Percentiles rank a stretch among this genome's conserved stretches.
Evolutionary conservation across 2,888 invertebrate genomes (phyloP).

Genomic region (Diadromus collaris): DNA sequence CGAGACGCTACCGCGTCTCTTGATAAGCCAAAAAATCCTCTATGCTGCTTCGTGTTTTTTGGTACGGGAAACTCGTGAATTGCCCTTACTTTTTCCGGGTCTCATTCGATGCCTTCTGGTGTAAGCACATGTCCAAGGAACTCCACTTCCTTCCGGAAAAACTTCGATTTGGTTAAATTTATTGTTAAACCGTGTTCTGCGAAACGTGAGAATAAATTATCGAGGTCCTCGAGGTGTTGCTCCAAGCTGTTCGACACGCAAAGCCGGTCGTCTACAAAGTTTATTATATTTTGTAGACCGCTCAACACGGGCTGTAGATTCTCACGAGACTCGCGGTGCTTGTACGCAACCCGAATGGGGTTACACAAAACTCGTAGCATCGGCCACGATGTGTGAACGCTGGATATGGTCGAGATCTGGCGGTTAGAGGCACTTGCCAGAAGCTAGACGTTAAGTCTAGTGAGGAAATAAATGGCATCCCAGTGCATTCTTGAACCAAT

Average conservation of each 20-base stretch:
- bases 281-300: background rate
- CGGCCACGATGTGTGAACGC: too few species aligned
- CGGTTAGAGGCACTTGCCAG: too few species aligned
- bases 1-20: too few species aligned
- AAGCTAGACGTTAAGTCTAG: too few species aligned
- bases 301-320: background rate
- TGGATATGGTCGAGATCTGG: background rate
- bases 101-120: background rate
- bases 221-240: background rate
- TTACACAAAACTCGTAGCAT: background rate
- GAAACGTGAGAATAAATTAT: background rate
- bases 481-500: background rate
- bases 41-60: background rate
- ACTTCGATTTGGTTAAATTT: background rate
- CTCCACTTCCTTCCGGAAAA: background rate
- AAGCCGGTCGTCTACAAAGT: background rate
- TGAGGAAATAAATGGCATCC: too few species aligned
- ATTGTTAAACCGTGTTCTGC: constrained; percentile 3
- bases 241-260: background rate
- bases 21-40: background rate
- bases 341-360: too few species aligned
- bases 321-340: too few species aligned
- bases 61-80: constrained; percentile 6
- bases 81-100: background rate
- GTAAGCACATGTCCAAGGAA: background rate